Conservation (phyloP, 2,113 vertebrate genomes). For the Odocoileus hemionus region DNA sequence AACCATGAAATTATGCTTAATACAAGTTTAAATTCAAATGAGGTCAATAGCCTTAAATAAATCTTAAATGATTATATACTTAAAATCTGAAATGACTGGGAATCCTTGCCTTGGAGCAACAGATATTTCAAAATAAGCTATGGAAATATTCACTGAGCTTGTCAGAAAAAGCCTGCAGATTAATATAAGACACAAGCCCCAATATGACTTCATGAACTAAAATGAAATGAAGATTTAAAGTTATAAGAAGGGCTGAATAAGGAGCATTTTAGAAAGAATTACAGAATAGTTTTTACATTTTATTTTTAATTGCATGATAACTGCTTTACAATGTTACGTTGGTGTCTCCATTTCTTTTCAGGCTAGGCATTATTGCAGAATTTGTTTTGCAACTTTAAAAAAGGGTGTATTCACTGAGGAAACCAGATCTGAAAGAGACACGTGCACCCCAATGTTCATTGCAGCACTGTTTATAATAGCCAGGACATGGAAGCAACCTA, state of each 20-base stretch:
- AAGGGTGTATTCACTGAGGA: neutral
- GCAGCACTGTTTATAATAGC: too few species aligned
- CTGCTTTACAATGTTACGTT: neutral
- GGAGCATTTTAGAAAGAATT: neutral
- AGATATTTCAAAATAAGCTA: conserved; percentile 18
- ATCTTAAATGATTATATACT: conserved; percentile 1
- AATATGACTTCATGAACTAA: neutral
- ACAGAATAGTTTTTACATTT: neutral
- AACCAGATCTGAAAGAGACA: too few species aligned
- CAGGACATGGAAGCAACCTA: too few species aligned
- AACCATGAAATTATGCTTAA: conserved; percentile 37
- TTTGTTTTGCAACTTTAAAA: neutral
- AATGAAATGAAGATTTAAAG: conserved; percentile 11
- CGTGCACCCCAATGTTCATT: too few species aligned
- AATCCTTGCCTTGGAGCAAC: neutral
- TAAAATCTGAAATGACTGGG: conserved; percentile 4
- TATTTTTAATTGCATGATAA: neutral
- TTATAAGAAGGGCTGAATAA: neutral
- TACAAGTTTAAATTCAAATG: conserved; percentile 18
- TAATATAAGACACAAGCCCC: neutral
- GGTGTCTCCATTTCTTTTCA: neutral
- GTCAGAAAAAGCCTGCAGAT: neutral
- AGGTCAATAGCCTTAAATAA: neutral
- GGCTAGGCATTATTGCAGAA: neutral
- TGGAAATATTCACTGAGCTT: neutral